Evolutionary conservation across 2,888 invertebrate species (phyloP).

Genomic region (Seladonia tumulorum): DNA sequence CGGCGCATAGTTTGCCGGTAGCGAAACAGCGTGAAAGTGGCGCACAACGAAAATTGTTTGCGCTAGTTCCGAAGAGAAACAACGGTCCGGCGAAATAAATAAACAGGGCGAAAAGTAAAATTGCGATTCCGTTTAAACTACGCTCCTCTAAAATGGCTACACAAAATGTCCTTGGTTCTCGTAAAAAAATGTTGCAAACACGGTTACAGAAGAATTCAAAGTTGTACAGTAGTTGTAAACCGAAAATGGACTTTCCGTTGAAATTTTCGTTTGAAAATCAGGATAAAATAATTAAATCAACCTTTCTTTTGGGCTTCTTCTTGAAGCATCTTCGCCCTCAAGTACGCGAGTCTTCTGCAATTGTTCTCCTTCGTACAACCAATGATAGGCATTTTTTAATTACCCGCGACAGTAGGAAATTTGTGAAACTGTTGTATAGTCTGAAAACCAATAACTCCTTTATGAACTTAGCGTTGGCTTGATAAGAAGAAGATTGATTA

Average conservation of each 20-base stretch:
- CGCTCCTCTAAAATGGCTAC: not conserved
- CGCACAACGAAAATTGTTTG: not conserved
- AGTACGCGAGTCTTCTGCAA: conserved; percentile 72
- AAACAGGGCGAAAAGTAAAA: not conserved
- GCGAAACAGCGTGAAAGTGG: not conserved
- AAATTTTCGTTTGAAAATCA: too few relatives aligned
- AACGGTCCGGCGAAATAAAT: not conserved
- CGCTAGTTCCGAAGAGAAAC: not conserved
- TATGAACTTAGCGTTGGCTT: too few relatives aligned
- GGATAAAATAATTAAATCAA: conserved; percentile 30
- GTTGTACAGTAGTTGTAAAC: not conserved
- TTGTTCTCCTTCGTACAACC: conserved; percentile 78
- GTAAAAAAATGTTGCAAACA: not conserved
- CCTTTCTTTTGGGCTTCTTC: conserved; percentile 64
- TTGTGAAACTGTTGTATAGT: not conserved
- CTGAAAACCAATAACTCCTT: too few relatives aligned
- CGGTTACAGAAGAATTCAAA: not conserved
- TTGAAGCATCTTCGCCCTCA: conserved; percentile 59
- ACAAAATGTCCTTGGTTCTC: not conserved
- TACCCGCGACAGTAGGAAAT: not conserved
- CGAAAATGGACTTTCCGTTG: not conserved
- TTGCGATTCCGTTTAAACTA: not conserved
- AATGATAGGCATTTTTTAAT: conserved; percentile 68
- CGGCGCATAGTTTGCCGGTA: not conserved
- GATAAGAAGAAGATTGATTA: too few relatives aligned